Evolutionary conservation across 2,888 invertebrate genomes (phyloP), one percentile per base, ranked within the genome.

Genomic region (Drosophila phalerata): DNA sequence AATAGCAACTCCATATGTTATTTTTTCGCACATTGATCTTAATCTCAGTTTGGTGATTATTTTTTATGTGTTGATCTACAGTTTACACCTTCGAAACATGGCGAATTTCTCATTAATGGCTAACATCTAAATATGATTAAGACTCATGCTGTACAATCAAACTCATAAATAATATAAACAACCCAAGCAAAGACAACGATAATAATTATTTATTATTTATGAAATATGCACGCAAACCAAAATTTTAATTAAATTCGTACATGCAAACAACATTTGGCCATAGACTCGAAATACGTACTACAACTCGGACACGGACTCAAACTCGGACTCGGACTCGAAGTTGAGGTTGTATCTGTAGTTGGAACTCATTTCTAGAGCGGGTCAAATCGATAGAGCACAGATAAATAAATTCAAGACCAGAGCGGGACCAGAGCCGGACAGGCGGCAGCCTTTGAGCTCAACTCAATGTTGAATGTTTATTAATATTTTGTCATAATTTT

Each of bases 221-320:
- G 83, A 86, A 85, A 85, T 84, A 80, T 83, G 88, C 85, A 85
- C 86, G 85, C 85, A 86, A 88, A 76, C 76, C 65, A 73, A 74
- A 53, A 76, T 88, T 85, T 87, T 88, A 85, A 88, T 85, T 88
- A 85, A 85, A 88, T 82, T 88, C 84, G 81, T 84, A 86, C 85
- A 85, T 85, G 85, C 85, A 88, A 86, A 76, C 68, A 47, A 37
- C 58, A 56, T 66, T 57, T 47, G 57, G 53, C 51, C 52, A 62
- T 22, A 56, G 34, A 67, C 73, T 51, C 38, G 32, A 48, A 30
- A 30, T 30, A 11, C 40, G 28, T 19, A 17, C 53, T 42, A 56
- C 63, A 47, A 58, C 32, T 52, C 11, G 22, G 32, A 65, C 40
- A 58, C 6, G 28, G 28, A 28, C 28, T 8, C 28, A 1, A 8